Base-by-base conservation (phyloP, 2,888 invertebrate species). In the Glaucopsyche alexis region DNA sequence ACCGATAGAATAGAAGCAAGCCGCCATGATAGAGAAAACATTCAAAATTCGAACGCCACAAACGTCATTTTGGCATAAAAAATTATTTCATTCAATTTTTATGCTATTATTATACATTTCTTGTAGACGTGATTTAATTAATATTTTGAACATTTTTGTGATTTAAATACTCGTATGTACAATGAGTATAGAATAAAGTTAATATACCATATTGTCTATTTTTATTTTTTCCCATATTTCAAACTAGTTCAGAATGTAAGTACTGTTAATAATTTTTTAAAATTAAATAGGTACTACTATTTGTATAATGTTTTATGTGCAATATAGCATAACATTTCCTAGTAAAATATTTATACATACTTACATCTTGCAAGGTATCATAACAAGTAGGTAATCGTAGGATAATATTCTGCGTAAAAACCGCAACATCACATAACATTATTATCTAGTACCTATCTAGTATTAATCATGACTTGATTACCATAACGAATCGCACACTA, bases 391-490 rank as follows among this genome's bases (percentile, higher is more conserved):
- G 29, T 60, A 38, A 60, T 60, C 14, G 60, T 60, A 29, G 14
- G 11, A 60, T 60, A 38, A 38, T 60, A 38, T 13, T 60, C 60
- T 13, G 47, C 11, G 60, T 60, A 38, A 60, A 29, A 60, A 60
- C 60, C 60, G 11, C 60, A 38, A 60, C 29, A 60, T 60, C 60
- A 14, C 14, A 60, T 60, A 7, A 11, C 8, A 47, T 47, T 13
- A 29, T 29, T 29, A 19, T 60, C 52, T 16, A 52, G 52, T 13
- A 55, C 11, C 9, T 55, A 60, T 55, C 11, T 55, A 8, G 29
- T 60, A 60, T 60, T 38, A 60, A 60, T 60, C 60, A 60, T 38
- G 29, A 29, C 29, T 60, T 60, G 60, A 38, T 60, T 6, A 60
- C 60, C 60, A 13, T 38, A 60, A 38, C 60, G 60, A 60, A 60